Percentiles rank a stretch among this genome's conserved stretches.
Evolutionary conservation across 2,797 vertebrate species (phyloP).

Genomic region (Ctenopoma multispine): DNA sequence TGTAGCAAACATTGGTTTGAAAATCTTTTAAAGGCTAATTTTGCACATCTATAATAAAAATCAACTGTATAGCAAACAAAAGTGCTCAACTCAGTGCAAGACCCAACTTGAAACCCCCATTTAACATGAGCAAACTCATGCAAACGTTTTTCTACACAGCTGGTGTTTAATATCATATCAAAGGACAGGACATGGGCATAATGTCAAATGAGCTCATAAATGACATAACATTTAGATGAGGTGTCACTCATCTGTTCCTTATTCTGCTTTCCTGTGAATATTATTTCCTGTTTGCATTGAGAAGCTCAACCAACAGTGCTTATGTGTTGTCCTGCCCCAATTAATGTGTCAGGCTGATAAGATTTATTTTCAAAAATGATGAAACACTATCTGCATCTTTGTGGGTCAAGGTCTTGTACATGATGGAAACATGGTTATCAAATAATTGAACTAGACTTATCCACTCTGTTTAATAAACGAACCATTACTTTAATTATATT

Average conservation of each 20-base stretch:
- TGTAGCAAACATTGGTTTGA: background rate
- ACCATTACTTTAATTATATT: background rate
- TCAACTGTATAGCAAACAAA: background rate
- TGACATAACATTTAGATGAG: background rate
- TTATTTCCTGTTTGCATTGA: background rate
- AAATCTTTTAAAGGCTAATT: too few species aligned
- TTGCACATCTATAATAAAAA: too few species aligned
- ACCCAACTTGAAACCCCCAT: too few species aligned
- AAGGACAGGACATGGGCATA: too few species aligned
- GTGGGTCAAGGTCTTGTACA: constrained; percentile 7
- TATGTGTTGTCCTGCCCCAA: background rate
- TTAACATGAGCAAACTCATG: too few species aligned
- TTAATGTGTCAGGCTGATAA: constrained; percentile 9
- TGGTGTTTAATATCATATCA: too few species aligned
- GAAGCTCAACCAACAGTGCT: background rate
- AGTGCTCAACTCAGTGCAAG: background rate
- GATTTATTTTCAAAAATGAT: constrained; percentile 11
- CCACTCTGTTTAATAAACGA: constrained; percentile 8
- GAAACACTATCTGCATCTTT: constrained; percentile 3
- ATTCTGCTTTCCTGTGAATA: background rate
- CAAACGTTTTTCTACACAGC: too few species aligned
- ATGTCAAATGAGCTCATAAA: too few species aligned
- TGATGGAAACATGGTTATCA: constrained; percentile 4
- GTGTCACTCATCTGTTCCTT: background rate
- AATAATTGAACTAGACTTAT: constrained; percentile 29